Conservation (phyloP, 2,113 vertebrate species). For the Gnathonemus longibarbis region DNA sequence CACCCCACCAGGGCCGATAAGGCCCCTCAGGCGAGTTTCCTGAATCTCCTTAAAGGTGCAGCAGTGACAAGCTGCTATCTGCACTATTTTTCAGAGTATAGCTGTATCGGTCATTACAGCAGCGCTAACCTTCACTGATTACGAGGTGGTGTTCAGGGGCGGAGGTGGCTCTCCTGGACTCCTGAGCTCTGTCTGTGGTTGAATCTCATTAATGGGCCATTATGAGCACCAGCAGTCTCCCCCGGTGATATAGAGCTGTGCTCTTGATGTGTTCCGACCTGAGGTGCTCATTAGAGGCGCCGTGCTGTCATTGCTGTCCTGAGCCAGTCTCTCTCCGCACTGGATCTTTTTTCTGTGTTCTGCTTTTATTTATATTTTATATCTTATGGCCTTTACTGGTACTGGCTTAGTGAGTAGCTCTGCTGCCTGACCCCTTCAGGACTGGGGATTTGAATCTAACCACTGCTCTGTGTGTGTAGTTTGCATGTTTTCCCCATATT, state of each 20-base stretch:
- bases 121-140: not conserved
- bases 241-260: not conserved
- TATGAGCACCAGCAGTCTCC: not conserved
- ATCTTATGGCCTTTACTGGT: not conserved
- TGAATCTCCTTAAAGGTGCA: not conserved
- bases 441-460: not conserved
- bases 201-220: not conserved
- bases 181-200: not conserved
- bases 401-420: not conserved
- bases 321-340: not conserved
- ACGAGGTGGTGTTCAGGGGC: not conserved
- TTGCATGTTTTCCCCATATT: not conserved
- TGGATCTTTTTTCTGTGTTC: not conserved
- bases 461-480: not conserved
- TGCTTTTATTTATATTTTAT: not conserved
- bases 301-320: not conserved
- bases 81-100: not conserved
- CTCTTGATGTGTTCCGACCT: not conserved
- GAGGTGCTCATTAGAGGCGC: not conserved
- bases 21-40: not conserved
- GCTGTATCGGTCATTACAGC: not conserved
- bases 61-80: not conserved
- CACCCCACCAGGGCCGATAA: not conserved
- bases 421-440: not conserved
- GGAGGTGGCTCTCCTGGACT: not conserved